Conservation (phyloP, 2,888 invertebrate genomes). For the Brachylomia viminalis region DNA sequence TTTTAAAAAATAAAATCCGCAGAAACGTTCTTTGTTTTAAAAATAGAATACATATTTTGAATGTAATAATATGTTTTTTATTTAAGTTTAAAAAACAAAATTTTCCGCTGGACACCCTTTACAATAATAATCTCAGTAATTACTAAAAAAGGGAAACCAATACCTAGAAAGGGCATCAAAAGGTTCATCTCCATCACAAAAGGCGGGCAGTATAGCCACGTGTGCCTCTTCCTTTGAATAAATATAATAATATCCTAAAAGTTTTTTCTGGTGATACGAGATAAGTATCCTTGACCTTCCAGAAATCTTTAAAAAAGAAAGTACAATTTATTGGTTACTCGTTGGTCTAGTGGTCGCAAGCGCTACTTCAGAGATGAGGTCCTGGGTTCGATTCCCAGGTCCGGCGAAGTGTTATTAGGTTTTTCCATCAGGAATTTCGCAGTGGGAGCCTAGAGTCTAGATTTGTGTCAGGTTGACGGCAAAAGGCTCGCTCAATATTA, state of each 20-base stretch:
- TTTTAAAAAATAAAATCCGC: too few species aligned
- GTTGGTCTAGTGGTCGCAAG: background rate
- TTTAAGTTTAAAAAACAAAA: too few species aligned
- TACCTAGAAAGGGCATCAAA: background rate
- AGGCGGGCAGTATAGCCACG: background rate
- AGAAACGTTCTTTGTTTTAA: too few species aligned
- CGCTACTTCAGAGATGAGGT: background rate
- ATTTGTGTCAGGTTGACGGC: background rate
- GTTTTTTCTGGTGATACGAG: background rate
- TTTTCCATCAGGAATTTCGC: background rate
- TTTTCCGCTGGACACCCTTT: too few species aligned
- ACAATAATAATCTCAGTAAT: too few species aligned
- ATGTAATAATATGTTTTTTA: too few species aligned
- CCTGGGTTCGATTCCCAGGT: background rate
- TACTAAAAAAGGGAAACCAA: too few species aligned
- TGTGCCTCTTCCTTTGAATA: background rate
- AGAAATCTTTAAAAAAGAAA: background rate
- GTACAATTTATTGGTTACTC: too few species aligned
- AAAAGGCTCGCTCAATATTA: background rate
- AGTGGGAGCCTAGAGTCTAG: background rate
- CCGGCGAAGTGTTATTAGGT: background rate
- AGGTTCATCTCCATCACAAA: background rate
- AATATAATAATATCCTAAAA: background rate
- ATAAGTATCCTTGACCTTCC: background rate
- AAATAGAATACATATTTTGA: too few species aligned